These are phyloP conservation scores for Mus spicilegus DNA, from an alignment of 2,113 vertebrate genomes.

Conservation along the genomic window DNA sequence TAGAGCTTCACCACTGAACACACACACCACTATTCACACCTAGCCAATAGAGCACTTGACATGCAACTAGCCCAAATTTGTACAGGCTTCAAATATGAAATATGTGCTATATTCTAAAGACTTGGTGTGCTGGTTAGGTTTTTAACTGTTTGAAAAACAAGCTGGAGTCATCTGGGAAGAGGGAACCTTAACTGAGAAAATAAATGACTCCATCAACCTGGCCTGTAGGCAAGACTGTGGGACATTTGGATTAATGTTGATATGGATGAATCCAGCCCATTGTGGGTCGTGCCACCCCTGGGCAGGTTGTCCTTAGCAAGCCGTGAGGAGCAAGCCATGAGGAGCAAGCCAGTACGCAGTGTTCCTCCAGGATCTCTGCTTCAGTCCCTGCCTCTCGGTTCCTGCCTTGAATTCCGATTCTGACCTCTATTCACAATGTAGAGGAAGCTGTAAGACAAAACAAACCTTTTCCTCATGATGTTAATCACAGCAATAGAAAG, in stretches of 20 bases:
- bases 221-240: background rate
- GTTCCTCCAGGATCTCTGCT: background rate
- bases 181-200: background rate
- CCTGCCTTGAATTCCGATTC: background rate
- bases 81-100: background rate
- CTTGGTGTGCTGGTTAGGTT: background rate
- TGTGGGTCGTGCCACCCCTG: background rate
- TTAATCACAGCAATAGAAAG: background rate
- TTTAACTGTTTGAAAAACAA: background rate
- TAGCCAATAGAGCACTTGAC: background rate
- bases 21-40: background rate
- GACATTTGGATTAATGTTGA: background rate
- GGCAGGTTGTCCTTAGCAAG: background rate
- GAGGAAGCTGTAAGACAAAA: background rate
- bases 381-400: background rate
- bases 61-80: background rate
- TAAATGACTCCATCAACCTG: background rate
- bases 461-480: background rate
- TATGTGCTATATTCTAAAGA: background rate
- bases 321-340: background rate
- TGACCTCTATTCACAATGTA: background rate
- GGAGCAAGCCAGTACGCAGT: background rate
- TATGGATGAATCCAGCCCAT: background rate
- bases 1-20: background rate
- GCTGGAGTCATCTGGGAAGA: background rate